These are phyloP conservation scores for Crocodylus rhombifer DNA, from an alignment of 2,797 vertebrate species.

Conservation along the genomic window DNA sequence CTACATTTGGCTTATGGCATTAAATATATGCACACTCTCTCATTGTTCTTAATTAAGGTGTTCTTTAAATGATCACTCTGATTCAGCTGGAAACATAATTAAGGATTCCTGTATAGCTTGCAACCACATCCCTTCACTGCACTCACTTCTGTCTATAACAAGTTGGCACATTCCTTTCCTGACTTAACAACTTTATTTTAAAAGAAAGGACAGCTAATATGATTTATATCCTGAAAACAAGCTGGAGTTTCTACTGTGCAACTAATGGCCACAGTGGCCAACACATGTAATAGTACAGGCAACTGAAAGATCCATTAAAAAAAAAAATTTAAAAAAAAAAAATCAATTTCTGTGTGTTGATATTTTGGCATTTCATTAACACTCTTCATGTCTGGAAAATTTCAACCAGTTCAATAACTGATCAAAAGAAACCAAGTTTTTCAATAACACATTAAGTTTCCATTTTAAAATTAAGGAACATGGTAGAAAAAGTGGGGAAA, in stretches of 20 bases:
- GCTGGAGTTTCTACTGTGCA: neutral
- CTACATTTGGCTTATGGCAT: neutral
- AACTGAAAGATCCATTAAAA: neutral
- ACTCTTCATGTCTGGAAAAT: neutral
- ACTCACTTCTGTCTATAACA: neutral
- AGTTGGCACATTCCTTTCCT: neutral
- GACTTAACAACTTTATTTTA: neutral
- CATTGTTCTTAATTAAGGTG: neutral
- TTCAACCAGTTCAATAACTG: fast-evolving
- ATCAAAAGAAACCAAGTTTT: neutral
- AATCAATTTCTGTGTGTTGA: neutral
- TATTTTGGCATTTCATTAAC: neutral
- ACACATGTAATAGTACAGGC: neutral
- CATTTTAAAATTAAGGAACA: too few species aligned
- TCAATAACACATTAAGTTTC: too few species aligned
- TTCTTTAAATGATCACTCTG: neutral
- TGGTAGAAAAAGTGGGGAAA: too few species aligned
- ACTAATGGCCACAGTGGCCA: neutral
- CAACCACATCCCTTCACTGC: neutral
- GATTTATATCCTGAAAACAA: neutral
- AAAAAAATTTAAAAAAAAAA: neutral
- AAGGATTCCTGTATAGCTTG: neutral
- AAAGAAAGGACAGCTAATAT: neutral
- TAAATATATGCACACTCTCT: neutral
- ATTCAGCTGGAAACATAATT: neutral